Evolutionary conservation across 64 coral and sea anemone species (phyloP), one percentile per base, ranked within the genome.

Genomic region (Montipora sp.): DNA sequence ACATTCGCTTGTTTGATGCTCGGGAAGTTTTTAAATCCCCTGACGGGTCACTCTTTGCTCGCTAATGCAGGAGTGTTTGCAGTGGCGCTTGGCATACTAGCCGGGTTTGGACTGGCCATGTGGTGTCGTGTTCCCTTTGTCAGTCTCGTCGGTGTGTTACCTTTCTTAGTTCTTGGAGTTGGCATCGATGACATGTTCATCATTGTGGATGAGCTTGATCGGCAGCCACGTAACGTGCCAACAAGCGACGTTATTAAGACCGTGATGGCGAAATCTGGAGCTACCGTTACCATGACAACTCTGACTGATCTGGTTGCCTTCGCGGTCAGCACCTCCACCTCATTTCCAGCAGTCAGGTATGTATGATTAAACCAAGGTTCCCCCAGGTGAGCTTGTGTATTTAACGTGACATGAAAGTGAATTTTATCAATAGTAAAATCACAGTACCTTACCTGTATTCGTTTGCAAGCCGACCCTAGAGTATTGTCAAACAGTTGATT

Each of bases 181-280:
- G 84, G 84, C 23, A 88, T 88, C 9, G 84, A 88, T 21, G 68
- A 75, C 36, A 88, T 88, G 84, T 88, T 88, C 67, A 69, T 88
- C 7, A 5, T 88, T 88, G 84, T 88, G 15, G 63, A 88, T 46
- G 84, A 88, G 15, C 19, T 88, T 2, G 84, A 88, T 75, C 84
- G 84, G 68, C 9, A 18, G 68, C 36, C 43, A 5, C 36, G 69
- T 16, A 0, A 15, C 3, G 5, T 88, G 15, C 2, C 21, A 5
- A 24, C 36, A 5, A 4, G 15, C 69, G 22, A 75, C 2, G 9
- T 23, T 14, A 16, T 88, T 10, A 88, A 74, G 75, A 47, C 6
- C 0, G 84, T 88, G 21, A 88, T 88, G 84, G 6, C 24, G 18
- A 15, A 45, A 5, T 5, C 43, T 0, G 84, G 84, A 75, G 14